These are phyloP conservation scores for Eulemur coronatus DNA, from an alignment of 2,797 vertebrate species.

Conservation along the genomic window DNA sequence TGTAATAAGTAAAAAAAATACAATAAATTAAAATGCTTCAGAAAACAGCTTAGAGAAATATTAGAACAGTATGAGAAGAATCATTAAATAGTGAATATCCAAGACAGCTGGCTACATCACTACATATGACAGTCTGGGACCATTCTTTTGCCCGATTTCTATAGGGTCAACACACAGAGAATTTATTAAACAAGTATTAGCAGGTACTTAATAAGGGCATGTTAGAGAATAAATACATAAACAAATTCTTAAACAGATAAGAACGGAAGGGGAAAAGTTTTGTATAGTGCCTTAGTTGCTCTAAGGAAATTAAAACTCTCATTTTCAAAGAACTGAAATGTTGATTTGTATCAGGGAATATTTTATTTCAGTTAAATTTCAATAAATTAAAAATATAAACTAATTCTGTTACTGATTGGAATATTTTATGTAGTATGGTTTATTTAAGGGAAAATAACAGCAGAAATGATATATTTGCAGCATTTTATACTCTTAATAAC, in stretches of 20 bases:
- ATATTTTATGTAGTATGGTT: neutral
- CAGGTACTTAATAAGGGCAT: neutral
- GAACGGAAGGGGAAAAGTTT: neutral
- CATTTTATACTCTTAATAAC: neutral
- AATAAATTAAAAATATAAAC: neutral
- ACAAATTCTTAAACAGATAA: neutral
- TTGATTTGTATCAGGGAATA: neutral
- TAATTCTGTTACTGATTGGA: neutral
- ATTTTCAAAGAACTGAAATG: neutral
- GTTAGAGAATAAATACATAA: neutral
- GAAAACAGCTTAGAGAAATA: conserved; percentile 57
- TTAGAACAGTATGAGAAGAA: conserved; percentile 49
- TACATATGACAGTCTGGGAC: conserved; percentile 3
- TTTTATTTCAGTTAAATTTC: conserved; percentile 12
- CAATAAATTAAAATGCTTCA: conserved; percentile 63
- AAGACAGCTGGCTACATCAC: conserved; percentile 6
- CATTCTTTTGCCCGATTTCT: conserved; percentile 19
- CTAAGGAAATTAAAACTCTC: neutral
- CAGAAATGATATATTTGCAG: neutral
- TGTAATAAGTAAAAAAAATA: conserved; percentile 50
- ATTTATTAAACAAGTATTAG: conserved; percentile 19
- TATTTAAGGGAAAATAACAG: neutral
- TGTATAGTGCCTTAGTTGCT: neutral
- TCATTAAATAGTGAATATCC: conserved; percentile 47
- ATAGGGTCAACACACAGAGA: neutral